Conservation (phyloP, 1,140 invertebrate genomes). For the Mercenaria mercenaria region DNA sequence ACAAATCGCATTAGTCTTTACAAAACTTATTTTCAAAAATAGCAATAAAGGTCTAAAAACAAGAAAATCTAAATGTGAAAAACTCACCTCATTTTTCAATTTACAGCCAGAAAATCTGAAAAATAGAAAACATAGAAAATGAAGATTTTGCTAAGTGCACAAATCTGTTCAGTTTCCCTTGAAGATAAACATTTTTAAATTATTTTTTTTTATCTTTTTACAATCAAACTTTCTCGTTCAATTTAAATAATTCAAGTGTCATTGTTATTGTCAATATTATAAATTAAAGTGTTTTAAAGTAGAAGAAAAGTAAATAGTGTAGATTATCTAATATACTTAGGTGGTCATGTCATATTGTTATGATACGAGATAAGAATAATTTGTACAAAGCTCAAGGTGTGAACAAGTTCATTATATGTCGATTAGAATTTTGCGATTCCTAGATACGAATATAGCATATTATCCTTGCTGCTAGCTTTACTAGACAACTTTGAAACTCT, state of each 20-base stretch:
- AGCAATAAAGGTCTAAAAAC: no score
- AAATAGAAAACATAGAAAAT: slow-evolving; percentile 43
- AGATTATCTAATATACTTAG: slow-evolving; percentile 46
- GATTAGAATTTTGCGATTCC: slow-evolving; percentile 59
- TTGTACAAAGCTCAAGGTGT: slow-evolving; percentile 40
- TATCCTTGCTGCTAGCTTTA: background rate
- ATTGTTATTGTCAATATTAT: background rate
- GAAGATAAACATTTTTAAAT: no score
- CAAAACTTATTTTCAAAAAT: no score
- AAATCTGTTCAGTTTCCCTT: no score
- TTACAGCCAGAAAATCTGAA: slow-evolving; percentile 83
- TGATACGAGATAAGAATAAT: slow-evolving; percentile 31
- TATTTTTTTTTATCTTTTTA: no score
- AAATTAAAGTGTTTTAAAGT: background rate
- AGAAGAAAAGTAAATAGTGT: background rate
- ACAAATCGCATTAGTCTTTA: no score
- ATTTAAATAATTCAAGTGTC: background rate
- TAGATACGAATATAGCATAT: slow-evolving; percentile 40
- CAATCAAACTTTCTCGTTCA: background rate
- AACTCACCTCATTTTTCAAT: slow-evolving; percentile 82
- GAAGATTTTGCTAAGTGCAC: background rate
- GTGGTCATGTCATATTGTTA: slow-evolving; percentile 56
- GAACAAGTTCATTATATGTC: slow-evolving; percentile 58
- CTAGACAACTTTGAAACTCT: slow-evolving; percentile 24
- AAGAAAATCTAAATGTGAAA: no score